These are phyloP conservation scores for Pantherophis alleghaniensis DNA, from an alignment of 2,797 vertebrate species.

Conservation along the genomic window DNA sequence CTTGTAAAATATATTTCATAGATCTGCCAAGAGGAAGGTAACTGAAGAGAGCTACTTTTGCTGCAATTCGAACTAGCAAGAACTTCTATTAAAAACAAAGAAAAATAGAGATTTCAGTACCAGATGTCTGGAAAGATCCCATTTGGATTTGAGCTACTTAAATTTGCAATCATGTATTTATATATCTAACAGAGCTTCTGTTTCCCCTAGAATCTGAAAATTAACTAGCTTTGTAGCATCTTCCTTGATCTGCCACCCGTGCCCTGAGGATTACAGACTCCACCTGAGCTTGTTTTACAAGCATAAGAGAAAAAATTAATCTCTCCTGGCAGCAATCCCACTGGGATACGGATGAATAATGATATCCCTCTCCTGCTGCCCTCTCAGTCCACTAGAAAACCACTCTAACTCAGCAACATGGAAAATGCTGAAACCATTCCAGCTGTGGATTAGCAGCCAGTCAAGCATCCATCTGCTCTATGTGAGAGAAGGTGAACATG, in stretches of 20 bases:
- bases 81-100: conserved; percentile 75
- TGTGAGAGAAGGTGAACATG: conserved; percentile 73
- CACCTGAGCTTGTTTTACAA: conserved; percentile 89
- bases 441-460: conserved; percentile 85
- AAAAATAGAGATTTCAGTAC: conserved; percentile 75
- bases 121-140: conserved; percentile 82
- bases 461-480: conserved; percentile 85
- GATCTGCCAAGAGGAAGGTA: conserved; percentile 27
- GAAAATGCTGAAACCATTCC: conserved; percentile 82
- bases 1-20: conserved; percentile 33
- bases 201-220: conserved; percentile 85
- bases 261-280: conserved; percentile 84
- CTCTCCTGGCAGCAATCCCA: conserved; percentile 83
- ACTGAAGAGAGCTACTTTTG: conserved; percentile 53
- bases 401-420: conserved; percentile 82
- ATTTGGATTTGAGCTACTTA: conserved; percentile 85
- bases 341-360: conserved; percentile 87
- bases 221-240: conserved; percentile 88
- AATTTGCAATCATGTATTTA: conserved; percentile 87
- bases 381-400: conserved; percentile 86
- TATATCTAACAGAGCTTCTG: conserved; percentile 84
- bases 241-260: conserved; percentile 87
- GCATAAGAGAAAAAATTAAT: conserved; percentile 88
- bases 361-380: conserved; percentile 84
- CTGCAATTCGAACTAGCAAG: conserved; percentile 68